These are phyloP conservation scores for Thermophis baileyi DNA, from an alignment of 2,113 vertebrate species.

Conservation along the genomic window DNA sequence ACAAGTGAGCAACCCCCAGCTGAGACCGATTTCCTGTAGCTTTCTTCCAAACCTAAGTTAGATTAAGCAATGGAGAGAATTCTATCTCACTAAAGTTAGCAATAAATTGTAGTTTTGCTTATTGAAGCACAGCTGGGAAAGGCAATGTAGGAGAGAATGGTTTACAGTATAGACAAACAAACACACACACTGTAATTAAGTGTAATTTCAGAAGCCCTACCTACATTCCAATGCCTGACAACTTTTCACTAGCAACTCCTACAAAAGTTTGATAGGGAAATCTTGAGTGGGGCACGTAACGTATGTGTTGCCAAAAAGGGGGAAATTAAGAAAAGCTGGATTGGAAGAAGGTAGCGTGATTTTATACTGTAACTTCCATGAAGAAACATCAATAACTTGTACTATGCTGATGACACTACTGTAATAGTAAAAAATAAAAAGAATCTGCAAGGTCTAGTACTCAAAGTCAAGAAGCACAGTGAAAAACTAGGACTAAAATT, in stretches of 20 bases:
- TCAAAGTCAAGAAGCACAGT: neutral
- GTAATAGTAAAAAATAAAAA: neutral
- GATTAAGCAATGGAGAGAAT: neutral
- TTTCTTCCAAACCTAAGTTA: constrained; percentile 18
- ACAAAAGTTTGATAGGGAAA: constrained; percentile 3
- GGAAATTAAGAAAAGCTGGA: constrained; percentile 43
- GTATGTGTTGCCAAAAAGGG: constrained; percentile 23
- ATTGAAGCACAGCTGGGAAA: constrained; percentile 37
- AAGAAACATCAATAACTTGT: neutral
- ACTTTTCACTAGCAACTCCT: constrained; percentile 46
- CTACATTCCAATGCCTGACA: constrained; percentile 53
- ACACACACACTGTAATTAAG: constrained; percentile 50
- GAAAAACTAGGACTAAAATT: neutral
- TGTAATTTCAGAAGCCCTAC: constrained; percentile 54
- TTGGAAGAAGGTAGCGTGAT: neutral
- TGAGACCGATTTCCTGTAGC: constrained; percentile 1
- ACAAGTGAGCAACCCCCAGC: neutral
- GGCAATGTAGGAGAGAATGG: constrained; percentile 43
- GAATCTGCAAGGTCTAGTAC: neutral
- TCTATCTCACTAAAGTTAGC: constrained; percentile 2
- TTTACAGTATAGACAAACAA: constrained; percentile 39
- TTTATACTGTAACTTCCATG: neutral
- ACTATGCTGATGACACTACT: neutral
- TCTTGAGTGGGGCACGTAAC: constrained; percentile 11
- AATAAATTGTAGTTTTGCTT: constrained; percentile 8